Evolutionary conservation across 1,140 invertebrate species (phyloP), one percentile per base, ranked within the genome.

Genomic region (Eueides isabella): DNA sequence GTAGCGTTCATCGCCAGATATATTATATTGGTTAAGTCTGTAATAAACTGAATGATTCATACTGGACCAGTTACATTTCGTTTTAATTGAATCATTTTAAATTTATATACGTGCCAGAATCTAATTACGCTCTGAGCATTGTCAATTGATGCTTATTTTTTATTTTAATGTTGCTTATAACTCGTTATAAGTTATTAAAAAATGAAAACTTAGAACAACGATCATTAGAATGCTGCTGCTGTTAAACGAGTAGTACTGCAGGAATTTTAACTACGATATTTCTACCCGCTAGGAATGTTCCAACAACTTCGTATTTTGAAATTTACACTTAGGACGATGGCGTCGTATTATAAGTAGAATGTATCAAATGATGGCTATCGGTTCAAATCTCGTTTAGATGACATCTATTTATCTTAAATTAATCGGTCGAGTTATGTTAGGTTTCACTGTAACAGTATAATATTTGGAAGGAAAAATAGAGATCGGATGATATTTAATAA

Each of bases 31-130:
- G 76, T 83, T 76, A 85, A 75, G 72, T 63, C 12, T 72, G 75
- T 77, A 85, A 85, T 86, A 83, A 86, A 83, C 70, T 67, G 70
- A 71, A 75, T 85, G 83, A 85, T 86, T 86, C 81, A 83, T 80
- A 63, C 62, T 48, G 29, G 31, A 23, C 68, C 71, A 77, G 68
- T 80, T 75, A 80, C 31, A 72, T 72, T 76, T 61, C 12, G 30
- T 72, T 78, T 76, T 80, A 82, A 82, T 82, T 84, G 71, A 84
- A 77, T 77, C 80, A 81, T 72, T 70, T 76, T 69, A 76, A 69
- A 78, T 82, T 79, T 81, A 77, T 74, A 75, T 35, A 63, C 48
- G 48, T 26, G 48, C 41, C 48, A 67, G 65, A 33, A 72, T 33
- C 69, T 76, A 76, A 76, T 66, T 68, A 67, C 64, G 61, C 69